These are phyloP conservation scores for Canis aureus DNA, from an alignment of 2,113 vertebrate species.

Conservation along the genomic window DNA sequence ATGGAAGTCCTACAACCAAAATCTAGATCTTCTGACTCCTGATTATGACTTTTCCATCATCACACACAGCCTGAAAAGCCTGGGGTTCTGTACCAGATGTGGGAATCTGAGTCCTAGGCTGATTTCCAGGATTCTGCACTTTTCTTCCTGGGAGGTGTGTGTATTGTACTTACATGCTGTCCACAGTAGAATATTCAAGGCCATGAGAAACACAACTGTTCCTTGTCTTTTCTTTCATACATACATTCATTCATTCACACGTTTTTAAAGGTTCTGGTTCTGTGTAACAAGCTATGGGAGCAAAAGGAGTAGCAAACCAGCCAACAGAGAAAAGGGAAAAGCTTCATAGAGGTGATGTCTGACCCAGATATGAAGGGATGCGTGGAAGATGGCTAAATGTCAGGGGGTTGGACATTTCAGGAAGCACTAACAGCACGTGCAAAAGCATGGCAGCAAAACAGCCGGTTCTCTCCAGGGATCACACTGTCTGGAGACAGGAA, in stretches of 20 bases:
- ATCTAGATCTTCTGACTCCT: neutral
- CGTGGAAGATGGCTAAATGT: neutral
- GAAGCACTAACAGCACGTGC: neutral
- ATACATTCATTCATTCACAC: neutral
- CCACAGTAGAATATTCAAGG: neutral
- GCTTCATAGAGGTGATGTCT: neutral
- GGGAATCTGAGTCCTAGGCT: neutral
- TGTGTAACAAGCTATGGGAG: neutral
- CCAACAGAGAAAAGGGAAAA: neutral
- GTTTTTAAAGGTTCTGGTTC: slow-evolving; percentile 17
- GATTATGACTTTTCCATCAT: neutral
- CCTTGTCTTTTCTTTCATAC: neutral
- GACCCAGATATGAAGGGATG: neutral
- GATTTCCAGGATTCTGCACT: neutral
- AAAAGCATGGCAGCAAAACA: neutral
- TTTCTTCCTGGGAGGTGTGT: neutral
- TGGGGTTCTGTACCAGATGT: neutral
- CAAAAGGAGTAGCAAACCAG: neutral
- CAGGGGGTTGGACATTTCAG: neutral
- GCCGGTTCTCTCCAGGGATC: neutral
- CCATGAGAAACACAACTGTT: neutral
- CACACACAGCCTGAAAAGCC: neutral
- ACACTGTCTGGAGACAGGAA: neutral
- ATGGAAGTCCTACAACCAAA: neutral
- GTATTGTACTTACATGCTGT: neutral